A percentile compares a stretch with the other conserved stretches of the same genome.
These are phyloP conservation scores for Drosophila mojavensis DNA, from an alignment of 1,140 invertebrate genomes.

Conservation along the genomic window DNA sequence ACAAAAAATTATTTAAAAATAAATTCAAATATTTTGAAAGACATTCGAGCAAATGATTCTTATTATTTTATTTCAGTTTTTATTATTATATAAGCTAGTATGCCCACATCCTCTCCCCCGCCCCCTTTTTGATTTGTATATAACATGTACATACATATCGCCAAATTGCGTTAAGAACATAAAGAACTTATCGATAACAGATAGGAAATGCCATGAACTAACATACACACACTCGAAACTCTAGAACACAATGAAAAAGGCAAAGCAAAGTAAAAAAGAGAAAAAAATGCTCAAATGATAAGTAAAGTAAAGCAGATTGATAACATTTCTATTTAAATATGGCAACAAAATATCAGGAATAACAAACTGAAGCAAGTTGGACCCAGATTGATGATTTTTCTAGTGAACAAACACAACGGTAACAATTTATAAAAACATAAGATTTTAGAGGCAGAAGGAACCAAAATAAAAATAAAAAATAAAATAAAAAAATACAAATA, in stretches of 20 bases:
- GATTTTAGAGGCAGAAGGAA: slow-evolving; percentile 77
- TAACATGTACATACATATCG: slow-evolving; percentile 79
- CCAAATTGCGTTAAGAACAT: slow-evolving; percentile 54
- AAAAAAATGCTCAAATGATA: slow-evolving; percentile 4
- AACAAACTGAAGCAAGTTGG: slow-evolving; percentile 76
- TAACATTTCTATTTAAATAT: slow-evolving; percentile 49
- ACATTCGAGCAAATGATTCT: slow-evolving; percentile 44
- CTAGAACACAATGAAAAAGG: slow-evolving; percentile 7
- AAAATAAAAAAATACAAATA: too few species aligned
- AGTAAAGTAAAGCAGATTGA: slow-evolving; percentile 15
- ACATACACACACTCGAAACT: slow-evolving; percentile 14
- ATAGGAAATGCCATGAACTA: slow-evolving; percentile 36
- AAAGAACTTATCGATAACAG: slow-evolving; percentile 45
- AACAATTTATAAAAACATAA: slow-evolving; percentile 68
- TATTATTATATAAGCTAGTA: not conserved
- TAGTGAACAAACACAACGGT: slow-evolving; percentile 29
- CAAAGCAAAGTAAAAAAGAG: slow-evolving; percentile 19
- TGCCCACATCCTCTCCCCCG: not conserved
- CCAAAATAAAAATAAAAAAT: slow-evolving; percentile 32
- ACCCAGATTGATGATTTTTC: slow-evolving; percentile 73
- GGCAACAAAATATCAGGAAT: slow-evolving; percentile 78
- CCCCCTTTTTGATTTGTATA: slow-evolving; percentile 29
- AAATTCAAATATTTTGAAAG: slow-evolving; percentile 71
- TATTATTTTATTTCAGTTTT: slow-evolving; percentile 36
- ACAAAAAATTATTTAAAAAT: slow-evolving; percentile 53